These are phyloP conservation scores for Paracanthobrama guichenoti DNA, from an alignment of 2,113 vertebrate genomes.

Conservation along the genomic window DNA sequence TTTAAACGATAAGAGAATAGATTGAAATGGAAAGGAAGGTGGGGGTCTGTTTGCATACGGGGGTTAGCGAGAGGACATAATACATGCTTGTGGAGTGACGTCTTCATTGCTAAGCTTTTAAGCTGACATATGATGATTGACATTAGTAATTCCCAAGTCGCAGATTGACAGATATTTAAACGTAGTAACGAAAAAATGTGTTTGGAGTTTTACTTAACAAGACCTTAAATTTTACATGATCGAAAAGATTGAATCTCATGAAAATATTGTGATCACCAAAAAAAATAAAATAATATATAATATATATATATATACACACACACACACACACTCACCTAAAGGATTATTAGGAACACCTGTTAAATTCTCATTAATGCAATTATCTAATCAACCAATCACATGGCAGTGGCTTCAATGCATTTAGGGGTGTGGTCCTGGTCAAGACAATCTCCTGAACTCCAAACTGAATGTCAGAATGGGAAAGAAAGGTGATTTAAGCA, in stretches of 20 bases:
- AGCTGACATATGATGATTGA: conserved; percentile 17
- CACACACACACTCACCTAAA: no score
- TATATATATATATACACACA: no score
- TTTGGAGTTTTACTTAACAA: background rate
- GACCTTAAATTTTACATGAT: background rate
- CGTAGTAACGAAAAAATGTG: background rate
- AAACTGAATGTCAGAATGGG: no score
- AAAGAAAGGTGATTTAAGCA: no score
- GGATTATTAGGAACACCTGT: no score
- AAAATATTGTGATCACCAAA: background rate
- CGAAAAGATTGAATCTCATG: background rate
- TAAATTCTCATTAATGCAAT: no score
- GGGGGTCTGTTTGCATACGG: conserved; percentile 52
- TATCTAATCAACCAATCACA: no score
- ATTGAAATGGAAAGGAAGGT: conserved; percentile 42
- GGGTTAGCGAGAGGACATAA: conserved; percentile 48
- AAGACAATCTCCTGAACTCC: no score
- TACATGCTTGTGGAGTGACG: conserved; percentile 23
- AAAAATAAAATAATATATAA: no score
- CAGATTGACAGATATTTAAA: conserved; percentile 29
- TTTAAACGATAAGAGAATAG: conserved; percentile 52
- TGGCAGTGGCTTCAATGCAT: no score
- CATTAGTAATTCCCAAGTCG: background rate
- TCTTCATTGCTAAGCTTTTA: conserved; percentile 38
- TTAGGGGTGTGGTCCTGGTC: no score